Evolutionary conservation across 2,113 vertebrate species (phyloP).

Genomic region (Cyanoramphus novaezelandiae): DNA sequence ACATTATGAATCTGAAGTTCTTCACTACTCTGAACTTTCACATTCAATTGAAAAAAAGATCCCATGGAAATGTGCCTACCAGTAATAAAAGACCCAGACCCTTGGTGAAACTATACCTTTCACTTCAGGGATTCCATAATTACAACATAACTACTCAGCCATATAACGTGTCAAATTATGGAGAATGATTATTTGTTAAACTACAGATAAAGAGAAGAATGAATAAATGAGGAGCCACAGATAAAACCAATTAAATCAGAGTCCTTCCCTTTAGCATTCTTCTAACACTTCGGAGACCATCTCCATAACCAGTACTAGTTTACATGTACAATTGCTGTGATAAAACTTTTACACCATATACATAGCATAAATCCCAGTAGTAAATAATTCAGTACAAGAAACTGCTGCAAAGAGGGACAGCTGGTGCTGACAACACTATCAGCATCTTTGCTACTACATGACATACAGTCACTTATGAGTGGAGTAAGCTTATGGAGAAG

Average conservation of each 20-base stretch:
- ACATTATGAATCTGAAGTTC: not conserved
- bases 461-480: not conserved
- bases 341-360: slow-evolving; percentile 42
- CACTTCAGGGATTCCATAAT: slow-evolving; percentile 44
- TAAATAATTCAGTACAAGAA: slow-evolving; percentile 57
- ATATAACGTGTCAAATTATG: slow-evolving; percentile 46
- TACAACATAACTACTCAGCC: slow-evolving; percentile 45
- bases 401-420: slow-evolving; percentile 37
- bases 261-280: slow-evolving; percentile 31
- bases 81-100: not conserved
- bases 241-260: slow-evolving; percentile 55
- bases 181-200: slow-evolving; percentile 55
- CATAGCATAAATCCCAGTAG: slow-evolving; percentile 42
- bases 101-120: slow-evolving; percentile 9
- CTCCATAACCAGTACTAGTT: not conserved
- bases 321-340: not conserved
- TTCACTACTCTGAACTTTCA: not conserved
- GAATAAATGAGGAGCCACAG: slow-evolving; percentile 43
- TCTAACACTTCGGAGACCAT: slow-evolving; percentile 14
- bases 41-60: not conserved
- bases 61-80: not conserved
- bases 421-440: slow-evolving; percentile 45
- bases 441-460: slow-evolving; percentile 27
- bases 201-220: slow-evolving; percentile 34
- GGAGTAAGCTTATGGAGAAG: not conserved